Evolutionary conservation across 2,888 invertebrate genomes (phyloP).

Genomic region (Brenthis hecate): DNA sequence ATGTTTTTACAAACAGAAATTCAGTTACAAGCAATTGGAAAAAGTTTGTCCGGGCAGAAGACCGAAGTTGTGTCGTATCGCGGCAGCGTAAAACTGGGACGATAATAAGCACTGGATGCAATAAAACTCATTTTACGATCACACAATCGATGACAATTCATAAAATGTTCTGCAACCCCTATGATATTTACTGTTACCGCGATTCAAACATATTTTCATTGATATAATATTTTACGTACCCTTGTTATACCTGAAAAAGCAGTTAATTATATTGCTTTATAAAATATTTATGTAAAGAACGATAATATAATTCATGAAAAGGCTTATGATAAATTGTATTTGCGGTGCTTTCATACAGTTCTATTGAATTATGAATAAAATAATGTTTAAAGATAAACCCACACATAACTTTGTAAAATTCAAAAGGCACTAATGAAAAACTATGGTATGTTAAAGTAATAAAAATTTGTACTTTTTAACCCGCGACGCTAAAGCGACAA

Average conservation of each 20-base stretch:
- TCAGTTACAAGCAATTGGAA: slow-evolving; percentile 33
- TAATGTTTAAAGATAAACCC: too few relatives aligned
- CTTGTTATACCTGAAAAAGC: not conserved
- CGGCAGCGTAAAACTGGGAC: slow-evolving; percentile 35
- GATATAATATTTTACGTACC: slow-evolving; percentile 10
- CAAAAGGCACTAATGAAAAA: too few relatives aligned
- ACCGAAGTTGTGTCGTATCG: slow-evolving; percentile 32
- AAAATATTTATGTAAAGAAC: not conserved
- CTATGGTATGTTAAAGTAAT: too few relatives aligned
- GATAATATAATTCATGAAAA: too few relatives aligned
- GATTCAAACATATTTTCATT: slow-evolving; percentile 7
- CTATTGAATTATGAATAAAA: too few relatives aligned
- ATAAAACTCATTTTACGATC: slow-evolving; percentile 38
- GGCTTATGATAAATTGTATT: too few relatives aligned
- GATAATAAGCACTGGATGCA: slow-evolving; percentile 38
- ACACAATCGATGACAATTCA: slow-evolving; percentile 31
- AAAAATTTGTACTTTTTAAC: too few relatives aligned
- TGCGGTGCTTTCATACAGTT: too few relatives aligned
- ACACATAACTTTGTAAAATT: too few relatives aligned
- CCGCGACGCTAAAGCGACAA: too few relatives aligned
- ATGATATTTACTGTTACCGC: slow-evolving; percentile 34
- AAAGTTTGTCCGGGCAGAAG: slow-evolving; percentile 34
- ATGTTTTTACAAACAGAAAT: slow-evolving; percentile 31
- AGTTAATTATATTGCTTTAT: not conserved
- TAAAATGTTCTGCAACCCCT: slow-evolving; percentile 28